A percentile compares a stretch with the other conserved stretches of the same genome.
Evolutionary conservation across 1,140 invertebrate genomes (phyloP).

Genomic region (Bombus turneri): DNA sequence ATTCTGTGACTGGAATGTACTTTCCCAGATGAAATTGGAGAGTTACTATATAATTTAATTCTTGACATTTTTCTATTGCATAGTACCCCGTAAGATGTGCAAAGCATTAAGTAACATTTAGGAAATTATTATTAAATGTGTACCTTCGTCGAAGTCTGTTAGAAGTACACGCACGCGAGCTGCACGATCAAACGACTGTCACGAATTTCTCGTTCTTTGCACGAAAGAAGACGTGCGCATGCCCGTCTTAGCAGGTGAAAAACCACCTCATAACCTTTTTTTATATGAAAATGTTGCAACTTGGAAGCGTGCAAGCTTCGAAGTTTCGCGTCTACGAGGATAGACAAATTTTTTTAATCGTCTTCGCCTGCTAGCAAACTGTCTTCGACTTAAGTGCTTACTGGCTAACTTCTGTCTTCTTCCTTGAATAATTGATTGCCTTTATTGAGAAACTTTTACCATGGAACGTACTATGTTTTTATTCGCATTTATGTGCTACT

Average conservation of each 20-base stretch:
- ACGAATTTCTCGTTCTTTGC: conserved; percentile 8
- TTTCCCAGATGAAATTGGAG: no score
- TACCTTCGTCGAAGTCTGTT: conserved; percentile 14
- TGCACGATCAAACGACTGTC: neutral
- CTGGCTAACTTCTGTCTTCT: neutral
- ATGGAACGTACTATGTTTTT: no score
- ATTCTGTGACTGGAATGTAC: no score
- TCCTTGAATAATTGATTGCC: conserved; percentile 8
- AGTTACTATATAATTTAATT: no score
- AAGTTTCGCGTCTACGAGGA: no score
- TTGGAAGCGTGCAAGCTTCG: neutral
- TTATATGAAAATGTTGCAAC: neutral
- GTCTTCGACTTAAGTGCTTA: neutral
- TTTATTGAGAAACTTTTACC: neutral
- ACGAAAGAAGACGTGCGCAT: conserved; percentile 13
- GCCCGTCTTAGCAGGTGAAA: neutral
- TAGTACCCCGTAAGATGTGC: no score
- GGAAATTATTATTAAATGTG: no score
- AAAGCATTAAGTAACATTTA: no score
- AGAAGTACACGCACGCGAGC: neutral
- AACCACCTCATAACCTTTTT: neutral
- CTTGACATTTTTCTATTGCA: no score
- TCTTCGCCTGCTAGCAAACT: no score
- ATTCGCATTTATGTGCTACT: neutral
- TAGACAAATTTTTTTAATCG: neutral